Evolutionary conservation across 2,113 vertebrate species (phyloP), one percentile per base, ranked within the genome.

Genomic region (Hippocampus comes): DNA sequence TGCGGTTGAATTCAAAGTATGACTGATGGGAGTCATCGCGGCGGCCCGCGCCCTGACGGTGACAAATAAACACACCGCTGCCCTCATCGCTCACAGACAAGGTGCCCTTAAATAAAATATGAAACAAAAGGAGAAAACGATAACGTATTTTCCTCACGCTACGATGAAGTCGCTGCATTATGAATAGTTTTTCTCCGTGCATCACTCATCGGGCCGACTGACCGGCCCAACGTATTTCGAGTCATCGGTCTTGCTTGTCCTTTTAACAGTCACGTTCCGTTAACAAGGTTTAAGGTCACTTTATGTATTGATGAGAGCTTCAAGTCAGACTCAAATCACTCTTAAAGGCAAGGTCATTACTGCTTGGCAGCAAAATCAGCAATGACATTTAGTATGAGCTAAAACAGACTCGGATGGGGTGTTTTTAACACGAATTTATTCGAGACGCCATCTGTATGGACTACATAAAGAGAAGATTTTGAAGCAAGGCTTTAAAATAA

Each of bases 51-150:
- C 4, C 2, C 5, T 5, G 23, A 78, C 60, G 34, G 51, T 61
- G 65, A 64, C 17, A 65, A 73, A 73, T 51, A 70, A 71, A 75
- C 57, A 41, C 49, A 34, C 63, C 7, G 21, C 59, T 20, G 11
- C 17, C 60, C 60, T 73, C 75, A 72, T 82, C 72, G 55, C 51
- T 73, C 67, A 72, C 78, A 73, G 9, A 20, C 67, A 75, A 83
- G 78, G 76, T 78, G 78, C 72, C 81, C 76, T 79, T 81, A 60
- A 73, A 65, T 23, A 43, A 34, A 59, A 79, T 61, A 65, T 65
- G 55, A 18, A 48, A 59, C 21, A 55, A 51, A 68, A 23, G 53
- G 57, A 42, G 49, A 68, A 68, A 55, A 76, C 61, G 48, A 71
- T 69, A 34, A 51, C 21, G 63, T 67, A 51, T 25, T 27, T 66